A percentile compares a stretch with the other conserved stretches of the same genome.
These are phyloP conservation scores for Aleiodes leptofemur DNA, from an alignment of 2,888 invertebrate genomes.

Conservation along the genomic window DNA sequence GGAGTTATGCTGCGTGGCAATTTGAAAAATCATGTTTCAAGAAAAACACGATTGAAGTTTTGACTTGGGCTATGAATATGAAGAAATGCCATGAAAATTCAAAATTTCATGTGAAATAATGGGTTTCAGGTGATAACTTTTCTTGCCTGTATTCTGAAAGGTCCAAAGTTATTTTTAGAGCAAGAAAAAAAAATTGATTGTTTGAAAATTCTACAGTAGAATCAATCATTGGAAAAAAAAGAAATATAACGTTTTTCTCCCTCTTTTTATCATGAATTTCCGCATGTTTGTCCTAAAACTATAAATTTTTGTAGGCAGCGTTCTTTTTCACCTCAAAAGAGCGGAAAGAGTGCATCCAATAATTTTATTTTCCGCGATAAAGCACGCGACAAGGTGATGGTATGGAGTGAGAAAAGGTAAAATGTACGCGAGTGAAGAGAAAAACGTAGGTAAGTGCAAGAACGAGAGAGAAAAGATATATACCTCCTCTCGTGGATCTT, in stretches of 20 bases:
- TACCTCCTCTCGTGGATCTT: slow-evolving; percentile 64
- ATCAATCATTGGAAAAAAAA: too few relatives aligned
- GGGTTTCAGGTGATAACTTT: too few relatives aligned
- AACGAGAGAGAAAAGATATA: slow-evolving; percentile 3
- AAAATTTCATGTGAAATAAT: too few relatives aligned
- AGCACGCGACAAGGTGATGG: slow-evolving; percentile 16
- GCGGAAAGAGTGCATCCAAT: slow-evolving; percentile 44
- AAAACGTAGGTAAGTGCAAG: slow-evolving; percentile 13
- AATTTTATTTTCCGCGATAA: slow-evolving; percentile 38
- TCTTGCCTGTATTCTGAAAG: too few relatives aligned
- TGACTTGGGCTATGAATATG: too few relatives aligned
- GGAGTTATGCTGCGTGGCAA: too few relatives aligned
- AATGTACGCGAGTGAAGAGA: slow-evolving; percentile 20
- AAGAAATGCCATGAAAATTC: too few relatives aligned
- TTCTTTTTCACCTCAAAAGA: slow-evolving; percentile 5
- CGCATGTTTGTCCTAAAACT: slow-evolving; percentile 51
- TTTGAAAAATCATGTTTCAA: too few relatives aligned
- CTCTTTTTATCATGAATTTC: slow-evolving; percentile 34
- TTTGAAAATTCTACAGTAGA: too few relatives aligned
- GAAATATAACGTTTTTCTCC: slow-evolving; percentile 14
- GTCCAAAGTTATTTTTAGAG: too few relatives aligned
- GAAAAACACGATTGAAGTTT: too few relatives aligned
- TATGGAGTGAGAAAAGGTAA: slow-evolving; percentile 8
- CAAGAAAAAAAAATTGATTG: too few relatives aligned
- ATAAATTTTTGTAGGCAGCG: slow-evolving; percentile 5